Percentiles rank a stretch among this genome's conserved stretches.
These are phyloP conservation scores for Periparus ater DNA, from an alignment of 2,797 vertebrate genomes.

Conservation along the genomic window DNA sequence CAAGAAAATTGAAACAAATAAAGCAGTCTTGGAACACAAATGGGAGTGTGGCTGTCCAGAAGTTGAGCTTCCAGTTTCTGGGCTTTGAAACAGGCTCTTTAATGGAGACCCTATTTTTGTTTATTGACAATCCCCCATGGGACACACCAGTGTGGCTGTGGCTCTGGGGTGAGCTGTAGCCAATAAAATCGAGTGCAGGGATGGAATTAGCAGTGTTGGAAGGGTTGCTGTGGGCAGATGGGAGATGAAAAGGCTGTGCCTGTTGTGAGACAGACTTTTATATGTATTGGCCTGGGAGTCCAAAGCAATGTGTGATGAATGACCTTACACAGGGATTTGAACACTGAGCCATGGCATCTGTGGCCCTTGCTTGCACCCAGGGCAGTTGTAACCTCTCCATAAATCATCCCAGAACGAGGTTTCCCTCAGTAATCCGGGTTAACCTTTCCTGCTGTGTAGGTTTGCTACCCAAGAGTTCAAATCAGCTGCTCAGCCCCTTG, in stretches of 20 bases:
- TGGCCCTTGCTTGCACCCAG: neutral
- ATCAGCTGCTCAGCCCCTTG: neutral
- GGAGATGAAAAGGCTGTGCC: neutral
- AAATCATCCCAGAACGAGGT: slow-evolving; percentile 4
- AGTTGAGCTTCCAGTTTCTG: neutral
- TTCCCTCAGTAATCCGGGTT: neutral
- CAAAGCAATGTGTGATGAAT: slow-evolving; percentile 9
- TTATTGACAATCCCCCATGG: neutral
- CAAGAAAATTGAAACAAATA: neutral
- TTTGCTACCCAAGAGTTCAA: neutral
- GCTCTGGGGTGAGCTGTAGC: neutral
- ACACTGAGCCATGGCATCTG: slow-evolving; percentile 19
- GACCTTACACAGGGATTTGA: neutral
- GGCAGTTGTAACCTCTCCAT: neutral
- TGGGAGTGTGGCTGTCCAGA: neutral
- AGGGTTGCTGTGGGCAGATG: slow-evolving; percentile 31
- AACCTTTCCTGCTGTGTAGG: neutral
- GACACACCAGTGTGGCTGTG: neutral
- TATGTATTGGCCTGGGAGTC: neutral
- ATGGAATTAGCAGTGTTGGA: neutral
- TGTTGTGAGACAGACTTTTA: slow-evolving; percentile 8
- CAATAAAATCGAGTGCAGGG: neutral
- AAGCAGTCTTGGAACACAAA: neutral
- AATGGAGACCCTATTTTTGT: neutral
- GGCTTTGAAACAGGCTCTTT: neutral